Conservation (phyloP, 2,113 vertebrate species). For the Calidris pygmaea region DNA sequence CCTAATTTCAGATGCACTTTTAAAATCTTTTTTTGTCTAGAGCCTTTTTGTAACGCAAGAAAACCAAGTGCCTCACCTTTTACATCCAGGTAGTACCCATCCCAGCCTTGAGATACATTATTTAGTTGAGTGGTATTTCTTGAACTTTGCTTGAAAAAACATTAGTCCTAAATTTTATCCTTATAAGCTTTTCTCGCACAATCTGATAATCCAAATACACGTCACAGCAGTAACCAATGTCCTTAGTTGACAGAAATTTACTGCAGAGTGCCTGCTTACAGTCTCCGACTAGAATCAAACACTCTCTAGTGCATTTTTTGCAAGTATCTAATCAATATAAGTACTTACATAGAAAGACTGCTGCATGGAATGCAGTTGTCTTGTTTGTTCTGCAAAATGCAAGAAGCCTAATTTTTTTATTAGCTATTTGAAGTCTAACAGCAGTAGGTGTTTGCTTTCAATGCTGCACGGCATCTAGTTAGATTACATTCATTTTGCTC, state of each 20-base stretch:
- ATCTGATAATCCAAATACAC: not conserved
- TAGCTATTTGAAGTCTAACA: not conserved
- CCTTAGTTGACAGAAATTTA: not conserved
- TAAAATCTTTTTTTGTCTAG: not conserved
- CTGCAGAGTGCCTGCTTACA: not conserved
- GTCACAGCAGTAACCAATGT: not conserved
- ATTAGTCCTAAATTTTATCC: not conserved
- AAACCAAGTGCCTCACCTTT: not conserved
- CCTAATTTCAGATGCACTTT: not conserved
- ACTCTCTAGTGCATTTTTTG: not conserved
- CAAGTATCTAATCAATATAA: not conserved
- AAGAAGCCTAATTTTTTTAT: not conserved
- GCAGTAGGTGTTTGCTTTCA: not conserved
- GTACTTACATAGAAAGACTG: not conserved
- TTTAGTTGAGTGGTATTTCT: not conserved
- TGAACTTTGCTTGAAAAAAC: not conserved
- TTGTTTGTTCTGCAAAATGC: constrained; percentile 7
- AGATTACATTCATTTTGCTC: not conserved
- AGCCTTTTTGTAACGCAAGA: not conserved
- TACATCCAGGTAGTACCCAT: not conserved
- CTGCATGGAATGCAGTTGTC: not conserved
- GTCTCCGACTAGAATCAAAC: not conserved
- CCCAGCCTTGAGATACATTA: not conserved
- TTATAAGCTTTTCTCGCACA: not conserved
- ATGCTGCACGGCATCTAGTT: not conserved